Evolutionary conservation across 2,888 invertebrate species (phyloP), one percentile per base, ranked within the genome.

Genomic region (Brenthis hecate): DNA sequence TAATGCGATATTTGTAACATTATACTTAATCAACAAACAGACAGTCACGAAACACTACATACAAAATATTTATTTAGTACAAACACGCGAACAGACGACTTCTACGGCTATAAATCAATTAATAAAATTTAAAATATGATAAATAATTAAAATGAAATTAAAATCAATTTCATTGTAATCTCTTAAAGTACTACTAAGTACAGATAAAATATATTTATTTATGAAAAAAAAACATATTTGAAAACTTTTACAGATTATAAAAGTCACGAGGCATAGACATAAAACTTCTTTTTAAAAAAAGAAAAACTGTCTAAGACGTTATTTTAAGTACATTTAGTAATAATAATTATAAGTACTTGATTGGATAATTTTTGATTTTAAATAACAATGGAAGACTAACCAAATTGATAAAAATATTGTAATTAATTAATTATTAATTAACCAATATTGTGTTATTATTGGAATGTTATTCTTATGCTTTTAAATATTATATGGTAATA

Each of bases 401-500:
- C 53, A 48, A 56, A 47, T 56, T 62, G 36, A 48, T 65, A 53
- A 57, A 62, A 48, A 23, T 60, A 48, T 58, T 19, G 14, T 50
- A 60, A 50, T 14, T 28, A 36, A 14, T 19, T 14, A 13, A 36
- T 61, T 16, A 51, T 13, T 36, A 19, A 19, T 19, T 13, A 56
- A 70, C 66, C 58, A 65, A 68, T 68, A 71, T 68, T 62, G 28
- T 51, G 50, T 53, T 36, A 14, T 56, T 60, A 67, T 43, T 53
- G 64, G 67, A 56, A 60, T 67, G 47, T 56, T 56, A 56, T 60
- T 63, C 56, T 51, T 47, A 65, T 66, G 60, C 60, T 53, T 62
- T 13, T 68, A 70, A 63, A 60, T 43, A 36, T 62, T 80, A 75
- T 81, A 81, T 85, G 86, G 85, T 89, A 89, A 88, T 88, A 89